Evolutionary conservation across 2,888 invertebrate species (phyloP), one percentile per base, ranked within the genome.

Genomic region (Lapara coniferarum): DNA sequence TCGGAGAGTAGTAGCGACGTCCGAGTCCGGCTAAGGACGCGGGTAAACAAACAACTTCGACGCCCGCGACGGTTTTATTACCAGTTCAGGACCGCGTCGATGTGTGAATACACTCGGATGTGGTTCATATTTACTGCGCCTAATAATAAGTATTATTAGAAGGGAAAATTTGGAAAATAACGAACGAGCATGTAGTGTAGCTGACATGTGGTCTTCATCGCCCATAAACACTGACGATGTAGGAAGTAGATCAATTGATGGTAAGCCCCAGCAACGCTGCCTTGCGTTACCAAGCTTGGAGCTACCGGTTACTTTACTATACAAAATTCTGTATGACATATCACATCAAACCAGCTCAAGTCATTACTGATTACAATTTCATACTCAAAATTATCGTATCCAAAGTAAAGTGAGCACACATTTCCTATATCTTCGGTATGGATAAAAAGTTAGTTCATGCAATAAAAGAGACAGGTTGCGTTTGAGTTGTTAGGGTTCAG

Each of bases 381-480:
- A 37, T 6, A 37, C 37, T 3, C 37, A 37, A 37, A 7, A 37
- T 37, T 52, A 19, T 59, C 53, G 37, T 19, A 69, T 69, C 55
- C 59, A 53, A 37, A 53, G n/a, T 52, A 8, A 0, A 25, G 4
- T 63, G 44, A 53, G 53, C 63, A 4, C 37, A 53, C 1, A 6
- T 63, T 52, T 56, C 53, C n/a, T 49, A 25, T 30, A 37, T 66
- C 56, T 14, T 8, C 46, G 58, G 8, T 58, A 14, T 55, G 19
- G 58, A 66, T 55, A 68, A 58, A 58, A 59, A 63, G 37, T 52
- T 63, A 68, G 55, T 69, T 67, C 66, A 74, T 77, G 80, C 77
- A 81, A 81, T 74, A 71, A 46, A 30, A 25, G 13, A 37, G 63
- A 59, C 25, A 25, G 74, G 75, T 81, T 80, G 77, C 81, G 80